These are phyloP conservation scores for Megaceryle alcyon DNA, from an alignment of 2,797 vertebrate genomes.

Conservation along the genomic window DNA sequence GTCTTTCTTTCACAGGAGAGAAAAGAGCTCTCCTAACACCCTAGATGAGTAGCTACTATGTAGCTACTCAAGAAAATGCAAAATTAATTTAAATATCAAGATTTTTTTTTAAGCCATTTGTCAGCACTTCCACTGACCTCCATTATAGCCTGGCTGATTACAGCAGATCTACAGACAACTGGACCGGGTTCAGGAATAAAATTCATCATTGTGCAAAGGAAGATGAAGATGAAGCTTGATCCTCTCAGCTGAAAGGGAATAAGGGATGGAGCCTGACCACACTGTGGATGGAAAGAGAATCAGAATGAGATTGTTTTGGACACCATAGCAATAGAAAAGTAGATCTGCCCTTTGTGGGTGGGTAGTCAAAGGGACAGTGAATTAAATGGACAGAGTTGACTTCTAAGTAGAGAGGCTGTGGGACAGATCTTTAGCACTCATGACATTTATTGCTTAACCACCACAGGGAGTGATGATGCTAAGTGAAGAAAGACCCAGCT, in stretches of 20 bases:
- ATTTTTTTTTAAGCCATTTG: not conserved
- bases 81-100: not conserved
- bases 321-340: not conserved
- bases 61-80: not conserved
- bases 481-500: not conserved
- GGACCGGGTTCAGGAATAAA: not conserved
- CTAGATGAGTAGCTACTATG: not conserved
- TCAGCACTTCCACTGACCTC: not conserved
- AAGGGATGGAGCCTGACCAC: not conserved
- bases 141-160: not conserved
- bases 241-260: not conserved
- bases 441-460: not conserved
- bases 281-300: not conserved
- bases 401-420: not conserved
- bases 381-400: not conserved
- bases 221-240: not conserved
- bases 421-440: not conserved
- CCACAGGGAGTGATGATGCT: not conserved
- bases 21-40: not conserved
- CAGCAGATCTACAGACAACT: not conserved
- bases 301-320: not conserved
- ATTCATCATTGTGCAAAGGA: not conserved
- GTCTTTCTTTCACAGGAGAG: not conserved
- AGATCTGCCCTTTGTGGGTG: not conserved
- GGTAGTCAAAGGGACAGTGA: not conserved